Base-by-base conservation (phyloP, 2,888 invertebrate species). In the Drosophila mimetica region DNA sequence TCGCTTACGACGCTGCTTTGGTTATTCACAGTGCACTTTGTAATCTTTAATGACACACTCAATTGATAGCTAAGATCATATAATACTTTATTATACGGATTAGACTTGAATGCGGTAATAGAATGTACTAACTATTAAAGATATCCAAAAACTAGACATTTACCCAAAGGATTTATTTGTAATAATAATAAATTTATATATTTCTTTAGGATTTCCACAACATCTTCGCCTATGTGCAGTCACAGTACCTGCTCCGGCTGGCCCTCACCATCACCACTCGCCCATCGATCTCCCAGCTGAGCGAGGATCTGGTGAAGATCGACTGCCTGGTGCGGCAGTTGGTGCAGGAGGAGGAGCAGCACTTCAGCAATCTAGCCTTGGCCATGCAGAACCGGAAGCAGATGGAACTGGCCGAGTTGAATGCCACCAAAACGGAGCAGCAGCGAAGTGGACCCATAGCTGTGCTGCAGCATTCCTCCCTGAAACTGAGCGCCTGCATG, bases 181-280 rank as follows among this genome's bases (percentile, higher is more conserved):
- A n/a, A n/a, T n/a, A n/a, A 22, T 6, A 16, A 37, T 1, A 6
- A 44, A 6, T 14, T 5, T 30, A 1, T 47, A 6, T 3, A 7
- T 28, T 9, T 48, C 13, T 67, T 7, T 71, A 92, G 92, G 91
- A 91, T 57, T 92, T 92, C 58, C 91, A 91, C 76, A 92, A 92
- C 63, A 92, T 92, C 28, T 92, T 91, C 57, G 90, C 92, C 18
- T 91, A 92, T 65, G 91, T 91, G 37, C 92, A 92, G 75, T 92
- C 92, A 7, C 92, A 92, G 74, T 91, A 90, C 67, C 71, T 92
- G 28, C 65, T 91, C 5, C 90, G 92, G 3, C 75, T 92, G 67
- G 90, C 90, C n/a, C 76, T 92, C 2, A 89, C 90, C 7, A 82
- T 90, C 16, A 87, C 86, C 48, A 90, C 90, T 7, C 80, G 87